Evolutionary conservation across 2,797 vertebrate genomes (phyloP).

Genomic region (Mormyrus hasselquistii): DNA sequence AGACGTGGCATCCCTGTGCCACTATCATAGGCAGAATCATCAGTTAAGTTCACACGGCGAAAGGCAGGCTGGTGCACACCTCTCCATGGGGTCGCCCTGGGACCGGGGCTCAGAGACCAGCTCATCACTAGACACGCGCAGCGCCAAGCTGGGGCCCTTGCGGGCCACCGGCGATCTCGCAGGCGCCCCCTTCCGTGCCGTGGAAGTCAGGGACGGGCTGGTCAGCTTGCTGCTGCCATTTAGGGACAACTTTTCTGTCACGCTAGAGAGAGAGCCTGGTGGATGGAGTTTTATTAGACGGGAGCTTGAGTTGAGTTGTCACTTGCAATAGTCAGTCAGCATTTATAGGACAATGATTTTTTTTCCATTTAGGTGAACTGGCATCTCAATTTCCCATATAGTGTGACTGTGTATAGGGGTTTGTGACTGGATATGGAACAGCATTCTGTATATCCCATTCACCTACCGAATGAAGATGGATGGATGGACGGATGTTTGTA

Average conservation of each 20-base stretch:
- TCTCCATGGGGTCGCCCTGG: conserved; percentile 47
- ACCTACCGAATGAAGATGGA: not conserved
- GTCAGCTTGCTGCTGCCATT: conserved; percentile 48
- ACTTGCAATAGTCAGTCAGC: not conserved
- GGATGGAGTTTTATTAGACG: conserved; percentile 6
- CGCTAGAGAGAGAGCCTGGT: conserved; percentile 32
- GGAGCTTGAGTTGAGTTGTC: not conserved
- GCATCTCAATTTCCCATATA: not conserved
- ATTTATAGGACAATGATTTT: not conserved
- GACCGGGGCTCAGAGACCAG: conserved; percentile 39
- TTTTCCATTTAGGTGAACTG: not conserved
- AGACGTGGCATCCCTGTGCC: not conserved
- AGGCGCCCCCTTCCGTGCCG: conserved; percentile 40
- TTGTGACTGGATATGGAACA: not conserved
- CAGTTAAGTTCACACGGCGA: not conserved
- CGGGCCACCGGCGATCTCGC: not conserved
- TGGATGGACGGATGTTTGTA: not conserved
- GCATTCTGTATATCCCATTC: not conserved
- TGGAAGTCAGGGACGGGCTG: conserved; percentile 69
- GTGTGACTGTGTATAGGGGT: not conserved
- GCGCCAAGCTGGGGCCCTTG: not conserved
- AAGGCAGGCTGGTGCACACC: conserved; percentile 37
- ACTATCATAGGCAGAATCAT: not conserved
- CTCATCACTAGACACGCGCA: conserved; percentile 11
- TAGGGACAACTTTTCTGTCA: conserved; percentile 20